A percentile compares a stretch with the other conserved stretches of the same genome.
Evolutionary conservation across 2,113 vertebrate genomes (phyloP).

Genomic region (Phrynosoma platyrhinos): DNA sequence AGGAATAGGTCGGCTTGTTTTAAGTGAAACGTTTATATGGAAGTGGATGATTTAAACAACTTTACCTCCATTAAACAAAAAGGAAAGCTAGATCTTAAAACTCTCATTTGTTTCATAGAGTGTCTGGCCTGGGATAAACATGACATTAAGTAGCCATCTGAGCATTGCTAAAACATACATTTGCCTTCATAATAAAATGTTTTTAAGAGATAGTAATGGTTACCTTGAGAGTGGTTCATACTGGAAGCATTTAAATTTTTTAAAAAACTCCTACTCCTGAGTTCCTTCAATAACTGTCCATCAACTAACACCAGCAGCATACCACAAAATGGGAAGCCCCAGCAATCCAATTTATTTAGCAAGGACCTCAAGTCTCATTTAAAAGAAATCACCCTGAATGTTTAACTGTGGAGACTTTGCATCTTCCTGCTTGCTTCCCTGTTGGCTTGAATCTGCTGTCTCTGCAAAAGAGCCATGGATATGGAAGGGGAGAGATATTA

Average conservation of each 20-base stretch:
- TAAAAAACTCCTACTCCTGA: conserved; percentile 57
- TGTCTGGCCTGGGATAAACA: conserved; percentile 54
- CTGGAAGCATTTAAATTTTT: conserved; percentile 55
- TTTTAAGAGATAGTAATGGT: conserved; percentile 73
- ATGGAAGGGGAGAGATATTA: background rate
- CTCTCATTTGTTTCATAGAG: conserved; percentile 55
- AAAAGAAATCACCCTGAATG: background rate
- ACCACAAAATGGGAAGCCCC: background rate
- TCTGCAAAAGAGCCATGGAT: background rate
- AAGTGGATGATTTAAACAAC: conserved; percentile 74
- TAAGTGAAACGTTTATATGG: conserved; percentile 70
- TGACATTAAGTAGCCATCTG: conserved; percentile 74
- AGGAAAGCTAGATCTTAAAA: conserved; percentile 42
- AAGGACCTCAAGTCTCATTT: background rate
- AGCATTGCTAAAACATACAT: conserved; percentile 65
- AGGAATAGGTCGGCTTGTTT: conserved; percentile 51
- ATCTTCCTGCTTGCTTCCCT: background rate
- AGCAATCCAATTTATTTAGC: background rate
- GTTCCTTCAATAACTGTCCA: conserved; percentile 68
- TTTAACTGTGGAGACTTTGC: conserved; percentile 4
- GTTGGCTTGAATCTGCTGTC: background rate
- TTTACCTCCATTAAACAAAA: conserved; percentile 60
- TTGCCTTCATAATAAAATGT: conserved; percentile 72
- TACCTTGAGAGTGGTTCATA: conserved; percentile 69
- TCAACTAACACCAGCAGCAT: conserved; percentile 46